phyloP scores from a whole-genome alignment of 2,888 invertebrate genomes.

The Enoplolaimus lenunculus region DNA sequence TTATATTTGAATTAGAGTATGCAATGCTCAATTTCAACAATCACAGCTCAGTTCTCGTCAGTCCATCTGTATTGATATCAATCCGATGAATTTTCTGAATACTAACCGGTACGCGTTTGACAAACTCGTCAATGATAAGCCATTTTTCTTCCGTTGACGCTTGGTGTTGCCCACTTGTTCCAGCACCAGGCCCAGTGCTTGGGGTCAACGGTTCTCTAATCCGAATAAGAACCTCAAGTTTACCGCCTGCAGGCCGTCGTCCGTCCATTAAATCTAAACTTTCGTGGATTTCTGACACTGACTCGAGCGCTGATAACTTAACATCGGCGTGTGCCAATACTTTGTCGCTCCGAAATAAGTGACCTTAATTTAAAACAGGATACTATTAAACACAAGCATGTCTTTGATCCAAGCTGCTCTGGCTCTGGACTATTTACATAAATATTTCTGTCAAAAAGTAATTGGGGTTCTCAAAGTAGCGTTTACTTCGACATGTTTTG shows the following conservation, averaged over 20 bases:
- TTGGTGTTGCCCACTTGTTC: background rate
- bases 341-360: conserved; percentile 54
- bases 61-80: background rate
- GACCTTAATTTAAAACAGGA: background rate
- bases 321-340: conserved; percentile 66
- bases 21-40: too few relatives aligned
- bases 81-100: background rate
- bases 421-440: too few relatives aligned
- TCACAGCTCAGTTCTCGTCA: background rate
- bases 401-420: too few relatives aligned
- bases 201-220: conserved; percentile 30
- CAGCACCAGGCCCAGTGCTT: background rate
- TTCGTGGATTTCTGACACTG: conserved; percentile 72
- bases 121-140: conserved; percentile 21
- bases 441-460: too few relatives aligned
- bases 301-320: conserved; percentile 76
- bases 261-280: conserved; percentile 34
- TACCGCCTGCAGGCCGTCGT: conserved; percentile 15
- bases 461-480: too few relatives aligned
- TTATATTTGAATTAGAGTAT: too few relatives aligned
- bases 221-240: conserved; percentile 24
- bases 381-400: too few relatives aligned
- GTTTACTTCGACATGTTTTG: too few relatives aligned
- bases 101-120: background rate
- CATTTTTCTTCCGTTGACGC: conserved; percentile 27